phyloP scores from a whole-genome alignment of 2,797 vertebrate species.

The Pseudopleuronectes americanus region DNA sequence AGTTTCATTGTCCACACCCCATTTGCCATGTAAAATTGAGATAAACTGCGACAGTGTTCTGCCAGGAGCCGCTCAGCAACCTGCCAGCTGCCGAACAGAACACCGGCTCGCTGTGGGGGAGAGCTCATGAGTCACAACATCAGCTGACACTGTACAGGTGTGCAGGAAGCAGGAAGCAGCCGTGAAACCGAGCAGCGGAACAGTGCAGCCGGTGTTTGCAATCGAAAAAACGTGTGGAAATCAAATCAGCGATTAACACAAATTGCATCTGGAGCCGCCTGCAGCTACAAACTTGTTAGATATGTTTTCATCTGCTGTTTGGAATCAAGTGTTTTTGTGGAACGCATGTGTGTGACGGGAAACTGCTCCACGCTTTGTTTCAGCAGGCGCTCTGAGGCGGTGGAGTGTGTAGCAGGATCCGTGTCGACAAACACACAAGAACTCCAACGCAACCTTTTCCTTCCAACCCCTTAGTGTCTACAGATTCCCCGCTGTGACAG shows the following conservation, averaged over 20 bases:
- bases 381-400: slow-evolving; percentile 12
- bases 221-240: slow-evolving; percentile 20
- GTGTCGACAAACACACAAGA: neutral
- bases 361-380: slow-evolving; percentile 24
- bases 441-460: slow-evolving; percentile 41
- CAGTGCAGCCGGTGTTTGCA: slow-evolving; percentile 25
- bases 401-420: slow-evolving; percentile 14
- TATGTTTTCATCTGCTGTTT: slow-evolving; percentile 46
- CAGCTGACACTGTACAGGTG: slow-evolving; percentile 63
- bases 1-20: slow-evolving; percentile 59
- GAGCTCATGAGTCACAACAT: slow-evolving; percentile 27
- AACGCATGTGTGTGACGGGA: slow-evolving; percentile 1
- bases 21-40: slow-evolving; percentile 63
- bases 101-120: slow-evolving; percentile 24
- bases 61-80: slow-evolving; percentile 50
- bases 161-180: slow-evolving; percentile 44
- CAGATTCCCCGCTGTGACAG: slow-evolving; percentile 21
- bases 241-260: slow-evolving; percentile 35
- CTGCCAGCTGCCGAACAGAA: slow-evolving; percentile 61
- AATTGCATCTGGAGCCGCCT: slow-evolving; percentile 39
- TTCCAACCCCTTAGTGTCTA: slow-evolving; percentile 3
- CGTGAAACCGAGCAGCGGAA: slow-evolving; percentile 31
- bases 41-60: slow-evolving; percentile 60
- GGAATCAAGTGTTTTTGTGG: slow-evolving; percentile 44
- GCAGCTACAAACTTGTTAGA: slow-evolving; percentile 48